Evolutionary conservation across 2,113 vertebrate genomes (phyloP).

Genomic region (Crocuta crocuta): DNA sequence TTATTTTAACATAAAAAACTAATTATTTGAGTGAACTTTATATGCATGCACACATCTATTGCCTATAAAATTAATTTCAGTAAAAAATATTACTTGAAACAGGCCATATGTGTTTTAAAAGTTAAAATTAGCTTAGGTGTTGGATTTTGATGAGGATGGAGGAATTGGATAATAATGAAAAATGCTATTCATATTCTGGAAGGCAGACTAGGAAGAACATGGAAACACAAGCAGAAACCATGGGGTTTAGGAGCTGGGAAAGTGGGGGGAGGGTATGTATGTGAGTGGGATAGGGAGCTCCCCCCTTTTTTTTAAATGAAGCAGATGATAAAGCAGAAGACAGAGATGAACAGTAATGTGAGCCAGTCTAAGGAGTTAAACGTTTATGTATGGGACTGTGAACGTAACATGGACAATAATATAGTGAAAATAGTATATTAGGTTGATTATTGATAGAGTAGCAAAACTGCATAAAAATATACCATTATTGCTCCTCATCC

Average conservation of each 20-base stretch:
- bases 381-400: not conserved
- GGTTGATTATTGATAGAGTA: not conserved
- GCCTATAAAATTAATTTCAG: slow-evolving; percentile 14
- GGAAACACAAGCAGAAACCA: not conserved
- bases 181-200: not conserved
- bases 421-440: not conserved
- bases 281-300: not conserved
- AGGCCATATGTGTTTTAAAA: not conserved
- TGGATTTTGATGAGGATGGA: not conserved
- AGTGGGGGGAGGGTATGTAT: not conserved
- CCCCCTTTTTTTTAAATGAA: not conserved
- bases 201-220: not conserved
- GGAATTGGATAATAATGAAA: not conserved
- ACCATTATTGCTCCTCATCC: not conserved
- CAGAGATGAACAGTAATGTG: not conserved
- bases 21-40: slow-evolving; percentile 12
- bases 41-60: not conserved
- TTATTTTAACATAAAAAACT: not conserved
- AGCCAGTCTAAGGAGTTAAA: not conserved
- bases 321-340: not conserved
- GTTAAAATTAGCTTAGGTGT: not conserved
- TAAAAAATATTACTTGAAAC: not conserved
- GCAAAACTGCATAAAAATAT: not conserved
- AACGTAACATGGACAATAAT: not conserved
- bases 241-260: not conserved